Percentiles rank a stretch among this genome's conserved stretches.
Evolutionary conservation across 2,888 invertebrate species (phyloP).

Genomic region (Temnothorax ravouxi): DNA sequence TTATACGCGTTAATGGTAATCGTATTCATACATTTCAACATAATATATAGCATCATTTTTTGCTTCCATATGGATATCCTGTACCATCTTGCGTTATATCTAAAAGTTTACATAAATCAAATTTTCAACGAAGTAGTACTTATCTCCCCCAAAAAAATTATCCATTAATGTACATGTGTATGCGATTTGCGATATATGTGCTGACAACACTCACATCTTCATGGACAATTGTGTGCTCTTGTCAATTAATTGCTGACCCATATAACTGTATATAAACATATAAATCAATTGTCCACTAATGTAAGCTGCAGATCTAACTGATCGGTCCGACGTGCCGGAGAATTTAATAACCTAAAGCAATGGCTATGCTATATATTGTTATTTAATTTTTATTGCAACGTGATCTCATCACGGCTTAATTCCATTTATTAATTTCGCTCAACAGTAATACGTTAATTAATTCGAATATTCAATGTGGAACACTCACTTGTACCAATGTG

Average conservation of each 20-base stretch:
- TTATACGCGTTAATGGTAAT: conserved; percentile 21
- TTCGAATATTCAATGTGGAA: not conserved
- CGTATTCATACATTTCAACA: conserved; percentile 1
- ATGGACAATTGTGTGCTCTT: conserved; percentile 4
- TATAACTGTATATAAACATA: conserved; percentile 28
- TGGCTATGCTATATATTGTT: not conserved
- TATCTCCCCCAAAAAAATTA: not conserved
- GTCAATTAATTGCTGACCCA: conserved; percentile 31
- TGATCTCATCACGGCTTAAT: not conserved
- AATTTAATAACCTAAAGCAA: conserved; percentile 22
- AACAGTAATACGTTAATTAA: not conserved
- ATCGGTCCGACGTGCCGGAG: not conserved
- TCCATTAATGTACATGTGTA: not conserved
- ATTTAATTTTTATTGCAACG: not conserved
- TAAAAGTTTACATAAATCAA: not conserved
- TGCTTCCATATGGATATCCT: conserved; percentile 21
- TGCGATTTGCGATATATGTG: not conserved
- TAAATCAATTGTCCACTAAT: conserved; percentile 18
- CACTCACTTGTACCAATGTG: conserved; percentile 40
- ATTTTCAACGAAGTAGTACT: not conserved
- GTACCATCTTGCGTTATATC: conserved; percentile 20
- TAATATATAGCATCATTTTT: conserved; percentile 23
- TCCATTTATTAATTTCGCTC: not conserved
- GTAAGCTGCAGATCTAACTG: not conserved
- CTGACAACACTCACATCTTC: conserved; percentile 31